phyloP scores from a whole-genome alignment of 64 coral and sea anemone genomes.

The Dendronephthya gigantea region DNA sequence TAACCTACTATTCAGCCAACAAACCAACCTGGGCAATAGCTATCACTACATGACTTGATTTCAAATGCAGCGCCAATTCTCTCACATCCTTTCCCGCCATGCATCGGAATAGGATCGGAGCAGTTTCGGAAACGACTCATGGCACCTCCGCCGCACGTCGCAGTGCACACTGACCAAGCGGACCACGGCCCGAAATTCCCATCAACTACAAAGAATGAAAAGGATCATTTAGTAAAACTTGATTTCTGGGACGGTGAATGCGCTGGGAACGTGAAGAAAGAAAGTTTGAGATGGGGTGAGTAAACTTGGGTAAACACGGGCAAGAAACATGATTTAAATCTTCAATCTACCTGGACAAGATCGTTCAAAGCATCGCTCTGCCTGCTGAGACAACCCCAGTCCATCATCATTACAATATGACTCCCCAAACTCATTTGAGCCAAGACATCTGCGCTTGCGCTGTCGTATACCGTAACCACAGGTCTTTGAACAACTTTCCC shows the following conservation, averaged over 20 bases:
- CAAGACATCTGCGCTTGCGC: background rate
- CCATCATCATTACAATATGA: background rate
- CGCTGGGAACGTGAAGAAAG: too few species aligned
- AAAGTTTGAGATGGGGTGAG: too few species aligned
- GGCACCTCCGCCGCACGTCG: constrained; percentile 2
- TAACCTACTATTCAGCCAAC: background rate
- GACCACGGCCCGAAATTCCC: background rate
- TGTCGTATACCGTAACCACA: constrained; percentile 6
- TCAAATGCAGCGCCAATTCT: background rate
- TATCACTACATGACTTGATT: background rate
- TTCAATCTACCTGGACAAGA: background rate
- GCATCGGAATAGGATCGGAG: background rate
- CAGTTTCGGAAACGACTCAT: constrained; percentile 16
- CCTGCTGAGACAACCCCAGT: background rate
- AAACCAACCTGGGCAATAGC: background rate
- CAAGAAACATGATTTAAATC: background rate
- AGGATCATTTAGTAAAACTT: background rate
- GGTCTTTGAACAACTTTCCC: background rate
- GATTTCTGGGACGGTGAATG: background rate
- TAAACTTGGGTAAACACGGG: too few species aligned
- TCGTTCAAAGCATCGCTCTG: constrained; percentile 2
- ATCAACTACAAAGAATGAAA: background rate
- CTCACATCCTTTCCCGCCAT: background rate
- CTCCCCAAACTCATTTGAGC: background rate
- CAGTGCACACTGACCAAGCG: background rate